These are phyloP conservation scores for Dicrostonyx torquatus DNA, from an alignment of 2,797 vertebrate genomes.

Conservation along the genomic window DNA sequence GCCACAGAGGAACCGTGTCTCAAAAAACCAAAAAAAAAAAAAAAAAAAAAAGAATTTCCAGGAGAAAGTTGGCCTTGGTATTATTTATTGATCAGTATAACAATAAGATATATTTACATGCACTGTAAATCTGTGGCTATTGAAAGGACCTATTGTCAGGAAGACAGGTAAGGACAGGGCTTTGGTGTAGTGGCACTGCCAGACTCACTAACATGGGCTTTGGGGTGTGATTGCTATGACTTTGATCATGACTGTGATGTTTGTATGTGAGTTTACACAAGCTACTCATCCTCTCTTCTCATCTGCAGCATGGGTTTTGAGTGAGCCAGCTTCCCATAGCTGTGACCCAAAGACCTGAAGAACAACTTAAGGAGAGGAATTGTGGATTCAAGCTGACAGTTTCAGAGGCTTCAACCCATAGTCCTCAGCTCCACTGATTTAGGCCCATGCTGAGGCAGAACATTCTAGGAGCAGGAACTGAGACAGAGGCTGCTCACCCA, in stretches of 20 bases:
- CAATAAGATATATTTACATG: neutral
- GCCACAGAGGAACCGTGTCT: too few species aligned
- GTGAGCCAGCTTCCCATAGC: neutral
- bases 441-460: neutral
- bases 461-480: neutral
- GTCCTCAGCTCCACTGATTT: neutral
- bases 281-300: neutral
- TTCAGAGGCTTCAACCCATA: neutral
- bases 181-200: neutral
- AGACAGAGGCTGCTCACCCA: neutral
- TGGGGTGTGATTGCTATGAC: neutral
- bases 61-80: neutral
- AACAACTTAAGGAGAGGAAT: neutral
- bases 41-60: too few species aligned
- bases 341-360: neutral
- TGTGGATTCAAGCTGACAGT: neutral
- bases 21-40: too few species aligned
- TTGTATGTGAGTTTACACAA: neutral
- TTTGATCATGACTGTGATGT: neutral
- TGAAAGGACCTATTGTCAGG: neutral
- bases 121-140: neutral
- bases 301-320: neutral
- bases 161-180: neutral
- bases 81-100: conserved; percentile 1
- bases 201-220: neutral